Percentiles rank a stretch among this genome's conserved stretches.
Evolutionary conservation across 2,797 vertebrate genomes (phyloP).

Genomic region (Sebastes ruberrimus): DNA sequence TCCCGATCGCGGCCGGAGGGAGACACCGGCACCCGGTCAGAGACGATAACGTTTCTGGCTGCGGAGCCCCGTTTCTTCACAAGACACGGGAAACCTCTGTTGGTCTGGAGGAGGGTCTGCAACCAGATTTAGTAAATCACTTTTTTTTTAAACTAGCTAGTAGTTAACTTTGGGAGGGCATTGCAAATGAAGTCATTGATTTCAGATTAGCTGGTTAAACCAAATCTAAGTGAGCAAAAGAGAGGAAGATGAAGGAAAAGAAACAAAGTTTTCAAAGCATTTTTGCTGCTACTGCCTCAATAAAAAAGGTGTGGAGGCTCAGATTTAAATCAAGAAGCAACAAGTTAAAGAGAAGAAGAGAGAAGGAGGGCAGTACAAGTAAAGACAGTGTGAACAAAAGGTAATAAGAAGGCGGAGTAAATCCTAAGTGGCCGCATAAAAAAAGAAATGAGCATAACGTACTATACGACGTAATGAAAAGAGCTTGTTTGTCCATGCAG

Average conservation of each 20-base stretch:
- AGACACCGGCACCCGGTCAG: no score
- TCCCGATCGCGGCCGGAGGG: no score
- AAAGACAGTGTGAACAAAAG: background rate
- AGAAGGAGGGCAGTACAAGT: background rate
- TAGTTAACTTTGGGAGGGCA: background rate
- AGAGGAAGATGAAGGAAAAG: background rate
- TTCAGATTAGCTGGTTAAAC: background rate
- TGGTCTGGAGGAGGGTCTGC: no score
- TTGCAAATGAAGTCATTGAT: background rate
- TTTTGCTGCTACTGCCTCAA: background rate
- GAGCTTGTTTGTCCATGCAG: slow-evolving; percentile 15
- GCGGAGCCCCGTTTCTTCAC: no score
- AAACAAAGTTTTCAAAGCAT: background rate
- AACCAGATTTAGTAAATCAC: background rate
- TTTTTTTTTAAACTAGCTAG: background rate
- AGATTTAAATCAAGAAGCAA: background rate
- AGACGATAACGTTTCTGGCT: no score
- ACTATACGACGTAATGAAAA: slow-evolving; percentile 11
- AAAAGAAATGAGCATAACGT: background rate
- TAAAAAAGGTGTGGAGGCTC: background rate
- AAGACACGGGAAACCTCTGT: no score
- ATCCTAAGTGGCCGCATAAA: background rate
- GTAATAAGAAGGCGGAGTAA: background rate
- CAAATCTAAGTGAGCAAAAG: background rate
- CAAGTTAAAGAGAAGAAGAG: background rate